phyloP scores from a whole-genome alignment of 2,888 invertebrate species.

The Tigriopus californicus region DNA sequence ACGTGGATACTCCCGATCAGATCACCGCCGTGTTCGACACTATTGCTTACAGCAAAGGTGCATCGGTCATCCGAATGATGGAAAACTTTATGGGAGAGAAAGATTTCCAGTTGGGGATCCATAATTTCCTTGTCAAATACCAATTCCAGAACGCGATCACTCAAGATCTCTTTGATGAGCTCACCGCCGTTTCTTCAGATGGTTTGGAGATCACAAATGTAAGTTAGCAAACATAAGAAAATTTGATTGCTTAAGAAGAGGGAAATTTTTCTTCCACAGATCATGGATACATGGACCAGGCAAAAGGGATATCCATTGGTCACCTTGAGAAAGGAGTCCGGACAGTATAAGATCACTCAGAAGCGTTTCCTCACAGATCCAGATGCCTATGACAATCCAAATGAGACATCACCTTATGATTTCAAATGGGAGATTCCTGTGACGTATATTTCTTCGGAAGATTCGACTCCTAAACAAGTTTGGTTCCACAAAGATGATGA shows the following conservation, averaged over 20 bases:
- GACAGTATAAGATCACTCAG: conserved; percentile 42
- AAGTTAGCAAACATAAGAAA: too few relatives aligned
- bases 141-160: conserved; percentile 59
- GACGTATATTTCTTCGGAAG: conserved; percentile 36
- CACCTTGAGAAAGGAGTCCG: conserved; percentile 31
- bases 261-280: too few relatives aligned
- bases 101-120: conserved; percentile 49
- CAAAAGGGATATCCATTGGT: conserved; percentile 75
- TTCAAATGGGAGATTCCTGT: conserved; percentile 74
- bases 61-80: conserved; percentile 68
- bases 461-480: conserved; percentile 24
- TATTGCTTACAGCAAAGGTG: conserved; percentile 82
- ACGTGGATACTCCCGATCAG: conserved; percentile 63
- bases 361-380: conserved; percentile 53
- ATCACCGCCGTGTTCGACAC: conserved; percentile 77
- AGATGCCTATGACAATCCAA: conserved; percentile 25
- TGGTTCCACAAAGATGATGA: conserved; percentile 27
- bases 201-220: conserved; percentile 17
- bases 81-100: conserved; percentile 54
- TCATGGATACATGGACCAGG: conserved; percentile 73
- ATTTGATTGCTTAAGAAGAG: too few relatives aligned
- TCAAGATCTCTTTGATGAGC: conserved; percentile 27
- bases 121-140: conserved; percentile 48
- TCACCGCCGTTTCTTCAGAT: conserved; percentile 27
- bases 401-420: conserved; percentile 25